These are phyloP conservation scores for Ceratosolen fusciceps DNA, from an alignment of 1,140 invertebrate species.

Conservation along the genomic window DNA sequence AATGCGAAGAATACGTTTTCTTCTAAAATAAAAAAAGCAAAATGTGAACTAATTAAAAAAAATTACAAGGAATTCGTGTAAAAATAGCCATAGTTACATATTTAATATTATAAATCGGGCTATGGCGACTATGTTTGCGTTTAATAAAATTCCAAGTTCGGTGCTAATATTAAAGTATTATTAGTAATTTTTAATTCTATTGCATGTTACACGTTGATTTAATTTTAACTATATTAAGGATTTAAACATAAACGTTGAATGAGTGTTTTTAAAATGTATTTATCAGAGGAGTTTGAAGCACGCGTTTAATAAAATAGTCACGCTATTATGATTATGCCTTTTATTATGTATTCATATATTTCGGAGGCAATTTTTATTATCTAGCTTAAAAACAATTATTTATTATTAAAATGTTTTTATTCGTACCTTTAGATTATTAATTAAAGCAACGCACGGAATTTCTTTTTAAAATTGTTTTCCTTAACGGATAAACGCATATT, in stretches of 20 bases:
- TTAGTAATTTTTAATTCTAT: not conserved
- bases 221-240: not conserved
- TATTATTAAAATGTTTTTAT: conserved; percentile 1
- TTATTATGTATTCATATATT: not conserved
- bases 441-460: not conserved
- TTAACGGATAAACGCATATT: not conserved
- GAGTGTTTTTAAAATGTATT: not conserved
- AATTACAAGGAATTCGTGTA: too few species aligned
- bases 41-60: too few species aligned
- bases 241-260: not conserved
- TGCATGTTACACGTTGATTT: not conserved
- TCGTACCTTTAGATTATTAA: not conserved
- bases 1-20: too few species aligned
- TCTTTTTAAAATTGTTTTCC: not conserved
- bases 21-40: too few species aligned
- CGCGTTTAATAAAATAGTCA: not conserved
- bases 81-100: too few species aligned
- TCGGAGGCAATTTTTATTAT: not conserved
- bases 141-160: not conserved
- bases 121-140: not conserved
- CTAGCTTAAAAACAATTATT: not conserved
- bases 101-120: too few species aligned
- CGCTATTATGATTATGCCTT: not conserved
- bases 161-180: too few species aligned
- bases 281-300: not conserved